Evolutionary conservation across 2,113 vertebrate species (phyloP).

Genomic region (Dipodomys stephensi): DNA sequence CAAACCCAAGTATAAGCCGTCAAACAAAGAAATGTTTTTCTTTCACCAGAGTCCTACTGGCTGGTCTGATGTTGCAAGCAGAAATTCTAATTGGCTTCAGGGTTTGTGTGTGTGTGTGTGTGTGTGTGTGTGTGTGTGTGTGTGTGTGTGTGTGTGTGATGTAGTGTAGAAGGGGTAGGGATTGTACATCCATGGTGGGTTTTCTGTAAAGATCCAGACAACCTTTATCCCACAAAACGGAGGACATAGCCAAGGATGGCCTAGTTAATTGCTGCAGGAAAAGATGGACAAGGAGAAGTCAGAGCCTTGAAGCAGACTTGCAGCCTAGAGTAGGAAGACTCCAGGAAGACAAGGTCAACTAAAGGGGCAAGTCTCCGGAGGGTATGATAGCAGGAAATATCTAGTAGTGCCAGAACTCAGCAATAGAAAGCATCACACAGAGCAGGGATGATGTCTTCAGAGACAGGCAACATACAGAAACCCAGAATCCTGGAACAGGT

Average conservation of each 20-base stretch:
- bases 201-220: constrained; percentile 5
- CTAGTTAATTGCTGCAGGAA: neutral
- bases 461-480: neutral
- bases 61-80: neutral
- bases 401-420: neutral
- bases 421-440: neutral
- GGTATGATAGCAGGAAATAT: neutral
- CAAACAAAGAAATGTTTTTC: neutral
- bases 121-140: neutral
- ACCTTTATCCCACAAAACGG: neutral
- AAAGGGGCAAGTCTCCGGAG: neutral
- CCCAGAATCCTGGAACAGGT: neutral
- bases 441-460: neutral
- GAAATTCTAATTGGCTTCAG: neutral
- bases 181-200: too few species aligned
- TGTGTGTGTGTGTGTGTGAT: too few species aligned
- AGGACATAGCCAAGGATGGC: neutral
- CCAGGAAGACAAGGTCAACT: neutral
- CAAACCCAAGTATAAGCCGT: constrained; percentile 36
- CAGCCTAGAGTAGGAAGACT: neutral
- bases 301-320: neutral
- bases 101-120: neutral
- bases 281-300: neutral
- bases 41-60: neutral
- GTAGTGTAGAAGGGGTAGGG: too few species aligned